Base-by-base conservation (phyloP, 2,888 invertebrate species). In the Drosophila merina region DNA sequence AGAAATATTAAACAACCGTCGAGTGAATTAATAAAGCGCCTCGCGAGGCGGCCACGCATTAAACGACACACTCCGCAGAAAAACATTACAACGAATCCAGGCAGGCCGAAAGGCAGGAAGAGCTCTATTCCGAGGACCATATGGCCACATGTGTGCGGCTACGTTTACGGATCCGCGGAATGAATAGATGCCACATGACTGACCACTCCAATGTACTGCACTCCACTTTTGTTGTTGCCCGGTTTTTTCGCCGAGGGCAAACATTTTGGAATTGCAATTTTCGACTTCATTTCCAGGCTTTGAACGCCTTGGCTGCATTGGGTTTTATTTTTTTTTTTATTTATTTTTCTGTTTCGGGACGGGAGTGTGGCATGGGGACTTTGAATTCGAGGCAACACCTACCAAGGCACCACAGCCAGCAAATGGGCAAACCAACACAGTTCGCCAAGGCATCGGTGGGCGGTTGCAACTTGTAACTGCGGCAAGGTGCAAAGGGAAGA, bases 261-360 rank as follows among this genome's bases (percentile, higher is more conserved):
- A 78, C 80, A 78, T 88, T 84, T 86, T 86, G 84, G 86, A 84
- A 84, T 84, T 84, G 88, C 88, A 88, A 84, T 84, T 84, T 84
- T 88, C 88, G 81, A 84, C 88, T 84, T 88, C 79, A 80, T 86
- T 84, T 86, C 86, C 72, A 83, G 80, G 55, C 63, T 64, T 45
- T 66, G 72, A 74, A 74, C 68, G 76, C 69, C 84, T 63, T 62
- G 72, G 72, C 58, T 57, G 57, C 62, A 42, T 55, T 57, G 25
- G n/a, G 30, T 12, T 51, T 38, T 47, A 31, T 30, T 36, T 49
- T 47, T 3, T 49, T 49, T 62, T 40, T 40, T 26, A 8, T 10
- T 31, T 33, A 30, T 31, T 7, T 20, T 44, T 9, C 25, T 30
- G 48, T 26, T 33, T 14, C 12, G 36, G 12, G 48, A 25, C 25